phyloP scores from a whole-genome alignment of 1,140 invertebrate genomes.

The Rhopalosiphum maidis region DNA sequence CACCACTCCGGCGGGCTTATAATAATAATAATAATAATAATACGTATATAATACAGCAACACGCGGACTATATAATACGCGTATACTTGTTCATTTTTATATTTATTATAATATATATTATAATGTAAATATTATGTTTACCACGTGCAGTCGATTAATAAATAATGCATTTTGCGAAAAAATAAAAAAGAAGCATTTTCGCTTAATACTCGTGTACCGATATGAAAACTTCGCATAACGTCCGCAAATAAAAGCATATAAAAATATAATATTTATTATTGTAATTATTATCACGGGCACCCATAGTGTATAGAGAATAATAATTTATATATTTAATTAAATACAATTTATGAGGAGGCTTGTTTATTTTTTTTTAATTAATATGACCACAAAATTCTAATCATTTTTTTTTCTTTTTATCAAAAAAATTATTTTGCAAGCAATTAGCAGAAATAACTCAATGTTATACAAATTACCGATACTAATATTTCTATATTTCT shows the following conservation, averaged over 20 bases:
- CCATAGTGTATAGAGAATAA: background rate
- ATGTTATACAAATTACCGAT: background rate
- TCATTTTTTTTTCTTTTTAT: background rate
- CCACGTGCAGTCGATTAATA: background rate
- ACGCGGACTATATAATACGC: background rate
- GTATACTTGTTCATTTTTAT: slow-evolving; percentile 8
- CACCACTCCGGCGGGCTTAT: background rate
- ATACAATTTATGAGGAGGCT: background rate
- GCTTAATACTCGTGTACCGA: background rate
- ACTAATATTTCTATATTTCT: no score
- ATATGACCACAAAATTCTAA: background rate
- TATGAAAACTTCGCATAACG: background rate
- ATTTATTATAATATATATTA: slow-evolving; percentile 3
- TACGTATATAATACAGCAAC: background rate
- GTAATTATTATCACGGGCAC: background rate
- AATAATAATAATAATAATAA: slow-evolving; percentile 35
- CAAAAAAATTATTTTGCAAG: background rate
- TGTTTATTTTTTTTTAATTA: background rate
- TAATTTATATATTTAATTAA: background rate
- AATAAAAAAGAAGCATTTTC: background rate
- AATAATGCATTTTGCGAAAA: background rate
- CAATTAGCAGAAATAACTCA: background rate
- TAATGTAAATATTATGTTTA: background rate
- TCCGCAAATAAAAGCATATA: background rate
- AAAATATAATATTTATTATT: background rate